Percentiles rank a stretch among this genome's conserved stretches.
These are phyloP conservation scores for Drosophila athabasca DNA, from an alignment of 1,140 invertebrate genomes.

Conservation along the genomic window DNA sequence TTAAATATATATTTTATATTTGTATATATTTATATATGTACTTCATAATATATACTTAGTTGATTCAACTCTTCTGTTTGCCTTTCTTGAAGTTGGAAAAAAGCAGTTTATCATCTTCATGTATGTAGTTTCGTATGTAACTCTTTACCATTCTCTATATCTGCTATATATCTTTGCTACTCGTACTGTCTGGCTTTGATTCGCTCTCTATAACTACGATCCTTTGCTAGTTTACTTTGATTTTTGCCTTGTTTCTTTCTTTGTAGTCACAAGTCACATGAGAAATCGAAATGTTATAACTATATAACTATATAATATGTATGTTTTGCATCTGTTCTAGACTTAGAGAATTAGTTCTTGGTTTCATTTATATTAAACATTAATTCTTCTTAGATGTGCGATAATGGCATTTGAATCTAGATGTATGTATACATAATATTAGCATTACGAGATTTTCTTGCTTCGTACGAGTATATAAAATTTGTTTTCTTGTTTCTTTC, in stretches of 20 bases:
- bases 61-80: constrained; percentile 47
- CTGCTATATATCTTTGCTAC: constrained; percentile 45
- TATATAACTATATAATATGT: constrained; percentile 27
- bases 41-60: constrained; percentile 65
- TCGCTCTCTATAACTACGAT: constrained; percentile 66
- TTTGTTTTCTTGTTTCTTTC: constrained; percentile 35
- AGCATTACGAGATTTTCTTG: constrained; percentile 42
- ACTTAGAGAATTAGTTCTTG: constrained; percentile 26
- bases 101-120: constrained; percentile 51
- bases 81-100: constrained; percentile 53
- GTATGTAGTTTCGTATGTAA: constrained; percentile 29
- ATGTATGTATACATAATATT: constrained; percentile 47
- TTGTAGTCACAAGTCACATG: constrained; percentile 65
- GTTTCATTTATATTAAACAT: constrained; percentile 22
- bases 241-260: constrained; percentile 21
- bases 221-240: constrained; percentile 59
- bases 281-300: constrained; percentile 58
- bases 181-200: constrained; percentile 56
- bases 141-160: constrained; percentile 26
- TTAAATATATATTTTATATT: constrained; percentile 75
- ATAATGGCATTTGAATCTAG: constrained; percentile 48
- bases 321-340: constrained; percentile 22
- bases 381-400: constrained; percentile 46
- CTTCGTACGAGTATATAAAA: constrained; percentile 59
- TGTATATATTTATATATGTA: constrained; percentile 66